Base-by-base conservation (phyloP, 2,888 invertebrate genomes). In the Tineola bisselliella region DNA sequence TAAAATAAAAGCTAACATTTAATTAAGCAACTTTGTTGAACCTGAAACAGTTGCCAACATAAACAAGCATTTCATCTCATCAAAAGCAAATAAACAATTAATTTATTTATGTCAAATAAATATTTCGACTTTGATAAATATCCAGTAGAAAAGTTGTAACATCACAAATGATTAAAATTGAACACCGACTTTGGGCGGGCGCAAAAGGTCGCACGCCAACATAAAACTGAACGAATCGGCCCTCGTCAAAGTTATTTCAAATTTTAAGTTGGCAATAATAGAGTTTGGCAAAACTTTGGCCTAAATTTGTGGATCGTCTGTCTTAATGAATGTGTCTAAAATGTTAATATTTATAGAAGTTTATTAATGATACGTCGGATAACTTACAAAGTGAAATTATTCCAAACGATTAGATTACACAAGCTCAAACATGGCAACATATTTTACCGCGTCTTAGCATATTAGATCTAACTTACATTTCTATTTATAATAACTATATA, bases 121-220 rank as follows among this genome's bases (percentile, higher is more conserved):
- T 63, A 62, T 52, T 61, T 62, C 66, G 72, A 73, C 74, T 70
- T 70, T 72, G 73, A 75, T 73, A 71, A 67, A 75, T 74, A 67
- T 64, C 65, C 64, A 62, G 62, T 62, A 44, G 52, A 61, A 71
- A 68, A 54, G 66, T 70, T 63, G 63, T 63, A 63, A 67, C 68
- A 69, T 70, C 68, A 69, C 72, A 73, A 74, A 75, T 76, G 74
- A 77, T 77, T 76, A 74, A 77, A 76, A 74, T 73, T 70, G 69
- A 67, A 64, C 60, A 62, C 67, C 63, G 68, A 72, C 65, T 68
- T 68, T 64, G 66, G 65, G 66, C 33, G 61, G 64, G 65, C 63
- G 67, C 64, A 68, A 69, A 71, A 71, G 67, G 66, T 66, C 64
- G 62, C 62, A 61, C 30, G 63, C 64, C 62, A 52, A 44, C 70